phyloP scores from a whole-genome alignment of 2,888 invertebrate genomes.

The Sminthurinus aureus region DNA sequence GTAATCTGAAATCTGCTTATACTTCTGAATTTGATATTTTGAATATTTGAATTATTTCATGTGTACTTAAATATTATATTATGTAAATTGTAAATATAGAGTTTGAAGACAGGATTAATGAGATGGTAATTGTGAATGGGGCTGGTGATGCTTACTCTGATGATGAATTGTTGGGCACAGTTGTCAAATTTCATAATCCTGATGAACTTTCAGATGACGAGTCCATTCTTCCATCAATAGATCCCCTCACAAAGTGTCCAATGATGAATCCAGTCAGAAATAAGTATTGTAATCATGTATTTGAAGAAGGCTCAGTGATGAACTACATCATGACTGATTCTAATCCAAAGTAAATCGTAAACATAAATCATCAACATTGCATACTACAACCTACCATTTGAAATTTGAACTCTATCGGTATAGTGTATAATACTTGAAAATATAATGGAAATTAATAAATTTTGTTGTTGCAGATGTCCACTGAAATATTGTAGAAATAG shows the following conservation, averaged over 20 bases:
- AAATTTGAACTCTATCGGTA: too few species aligned
- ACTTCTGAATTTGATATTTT: neutral
- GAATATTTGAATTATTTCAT: neutral
- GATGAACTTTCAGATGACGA: slow-evolving; percentile 48
- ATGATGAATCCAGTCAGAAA: slow-evolving; percentile 49
- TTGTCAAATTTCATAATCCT: slow-evolving; percentile 26
- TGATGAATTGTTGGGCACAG: neutral
- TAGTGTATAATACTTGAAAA: neutral
- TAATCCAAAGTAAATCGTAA: slow-evolving; percentile 20
- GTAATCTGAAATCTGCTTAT: slow-evolving; percentile 1
- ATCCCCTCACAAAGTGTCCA: slow-evolving; percentile 50
- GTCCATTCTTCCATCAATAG: slow-evolving; percentile 47
- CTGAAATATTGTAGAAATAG: slow-evolving; percentile 47
- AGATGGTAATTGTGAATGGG: neutral
- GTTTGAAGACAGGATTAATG: slow-evolving; percentile 8
- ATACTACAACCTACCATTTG: too few species aligned
- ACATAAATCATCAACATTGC: neutral
- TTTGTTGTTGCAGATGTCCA: slow-evolving; percentile 47
- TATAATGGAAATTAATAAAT: neutral
- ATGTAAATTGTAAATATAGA: neutral
- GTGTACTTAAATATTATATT: neutral
- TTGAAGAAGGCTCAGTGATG: slow-evolving; percentile 50
- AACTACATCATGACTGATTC: slow-evolving; percentile 46
- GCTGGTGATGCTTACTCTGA: slow-evolving; percentile 14
- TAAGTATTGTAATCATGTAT: slow-evolving; percentile 55